Evolutionary conservation across 2,888 invertebrate species (phyloP).

Genomic region (Epinotia brunnichana): DNA sequence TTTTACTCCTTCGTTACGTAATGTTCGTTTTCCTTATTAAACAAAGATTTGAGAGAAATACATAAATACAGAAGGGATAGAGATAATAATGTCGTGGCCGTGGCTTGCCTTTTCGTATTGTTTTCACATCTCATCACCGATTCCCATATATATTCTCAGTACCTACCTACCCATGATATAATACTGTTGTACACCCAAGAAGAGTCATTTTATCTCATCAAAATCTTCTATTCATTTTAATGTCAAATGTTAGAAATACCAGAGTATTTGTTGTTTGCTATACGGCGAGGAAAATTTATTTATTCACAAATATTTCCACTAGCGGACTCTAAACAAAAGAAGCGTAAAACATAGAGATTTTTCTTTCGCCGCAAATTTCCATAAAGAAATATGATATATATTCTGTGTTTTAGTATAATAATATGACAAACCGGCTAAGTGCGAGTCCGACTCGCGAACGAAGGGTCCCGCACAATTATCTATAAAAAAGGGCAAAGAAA

Average conservation of each 20-base stretch:
- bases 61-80: background rate
- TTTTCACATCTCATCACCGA: background rate
- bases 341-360: background rate
- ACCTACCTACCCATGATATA: background rate
- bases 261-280: slow-evolving; percentile 10
- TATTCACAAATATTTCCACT: slow-evolving; percentile 7
- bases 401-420: too few relatives aligned
- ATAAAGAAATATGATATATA: slow-evolving; percentile 14
- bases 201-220: background rate
- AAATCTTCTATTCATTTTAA: slow-evolving; percentile 10
- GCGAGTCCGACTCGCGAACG: too few relatives aligned
- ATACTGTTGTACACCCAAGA: background rate
- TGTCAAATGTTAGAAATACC: background rate
- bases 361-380: background rate
- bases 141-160: background rate
- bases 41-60: background rate
- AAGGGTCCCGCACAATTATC: too few relatives aligned
- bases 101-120: background rate
- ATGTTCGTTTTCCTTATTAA: too few relatives aligned
- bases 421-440: too few relatives aligned
- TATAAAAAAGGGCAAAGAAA: too few relatives aligned
- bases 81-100: background rate
- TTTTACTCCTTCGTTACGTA: too few relatives aligned
- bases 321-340: slow-evolving; percentile 5
- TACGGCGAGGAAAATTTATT: slow-evolving; percentile 16